Evolutionary conservation across 1,140 invertebrate genomes (phyloP).

Genomic region (Hyposmocoma kahamanoa): DNA sequence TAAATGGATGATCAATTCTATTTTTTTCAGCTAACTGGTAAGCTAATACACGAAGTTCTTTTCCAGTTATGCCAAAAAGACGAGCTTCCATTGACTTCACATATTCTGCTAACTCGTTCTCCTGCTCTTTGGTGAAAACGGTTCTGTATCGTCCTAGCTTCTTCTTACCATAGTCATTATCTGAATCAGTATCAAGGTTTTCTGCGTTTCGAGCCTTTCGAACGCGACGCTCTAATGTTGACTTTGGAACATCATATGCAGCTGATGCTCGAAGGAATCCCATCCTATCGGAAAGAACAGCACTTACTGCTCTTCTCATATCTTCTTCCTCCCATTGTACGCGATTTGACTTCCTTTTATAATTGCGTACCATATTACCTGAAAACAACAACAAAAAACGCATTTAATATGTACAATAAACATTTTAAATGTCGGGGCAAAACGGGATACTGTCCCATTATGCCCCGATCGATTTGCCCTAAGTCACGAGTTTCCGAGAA

Average conservation of each 20-base stretch:
- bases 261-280: constrained; percentile 23
- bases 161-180: constrained; percentile 7
- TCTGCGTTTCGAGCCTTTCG: constrained; percentile 11
- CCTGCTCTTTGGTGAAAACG: constrained; percentile 5
- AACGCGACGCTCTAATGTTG: constrained; percentile 19
- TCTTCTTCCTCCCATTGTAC: constrained; percentile 25
- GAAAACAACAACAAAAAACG: constrained; percentile 6
- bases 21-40: constrained; percentile 20
- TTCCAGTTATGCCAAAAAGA: constrained; percentile 21
- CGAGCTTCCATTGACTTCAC: constrained; percentile 20
- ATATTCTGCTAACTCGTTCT: constrained; percentile 18
- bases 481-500: constrained; percentile 5
- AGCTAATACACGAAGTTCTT: constrained; percentile 16
- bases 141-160: neutral
- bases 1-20: constrained; percentile 20
- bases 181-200: constrained; percentile 11
- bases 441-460: constrained; percentile 12
- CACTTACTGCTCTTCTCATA: constrained; percentile 26
- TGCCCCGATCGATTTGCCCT: constrained; percentile 13
- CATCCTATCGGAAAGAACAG: constrained; percentile 21
- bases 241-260: constrained; percentile 20
- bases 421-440: constrained; percentile 10
- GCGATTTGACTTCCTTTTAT: constrained; percentile 24
- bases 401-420: constrained; percentile 9
- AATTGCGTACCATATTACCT: constrained; percentile 9